Evolutionary conservation across 2,797 vertebrate genomes (phyloP), one percentile per base, ranked within the genome.

Genomic region (Coregonus suidteri): DNA sequence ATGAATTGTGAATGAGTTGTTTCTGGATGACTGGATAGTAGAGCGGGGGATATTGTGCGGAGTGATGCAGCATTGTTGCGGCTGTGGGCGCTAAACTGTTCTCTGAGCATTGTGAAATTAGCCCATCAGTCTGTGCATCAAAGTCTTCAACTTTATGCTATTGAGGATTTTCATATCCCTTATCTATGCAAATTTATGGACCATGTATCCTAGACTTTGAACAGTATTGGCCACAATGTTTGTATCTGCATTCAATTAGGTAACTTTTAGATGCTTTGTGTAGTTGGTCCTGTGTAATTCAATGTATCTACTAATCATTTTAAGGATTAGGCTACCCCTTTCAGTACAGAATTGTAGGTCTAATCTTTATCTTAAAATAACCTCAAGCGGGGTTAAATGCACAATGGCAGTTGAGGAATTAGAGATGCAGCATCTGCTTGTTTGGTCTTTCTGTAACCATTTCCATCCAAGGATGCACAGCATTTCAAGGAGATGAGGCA

Each of bases 401-500:
- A 71, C n/a, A 78, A 54, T 54, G 64, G 53, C 71, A 75, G 9
- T 62, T 41, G 69, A 68, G 71, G 77, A 79, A 80, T 34, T 69
- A 72, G 74, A 69, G 30, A 72, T 78, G 56, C 75, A 74, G 78
- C 82, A 85, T 85, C 79, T 90, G 85, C 85, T 86, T 84, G 62
- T 78, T 77, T 37, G 77, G 79, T 79, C 54, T 64, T 71, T 86
- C 81, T 81, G 67, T 81, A 83, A 83, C 79, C 30, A 74, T 91
- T 90, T 88, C 79, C 80, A 83, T 87, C 80, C 83, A 74, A 88
- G 83, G 89, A 89, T 88, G 74, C n/a, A 6, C 41, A 47, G 41
- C 2, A 47, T 47, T 47, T 47, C 9, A 9, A 47, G 41, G 41
- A 47, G 41, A 47, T 47, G 41, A 47, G 41, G 7, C 9, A 47